These are phyloP conservation scores for Orchestia grillus DNA, from an alignment of 1,140 invertebrate genomes.

Conservation along the genomic window DNA sequence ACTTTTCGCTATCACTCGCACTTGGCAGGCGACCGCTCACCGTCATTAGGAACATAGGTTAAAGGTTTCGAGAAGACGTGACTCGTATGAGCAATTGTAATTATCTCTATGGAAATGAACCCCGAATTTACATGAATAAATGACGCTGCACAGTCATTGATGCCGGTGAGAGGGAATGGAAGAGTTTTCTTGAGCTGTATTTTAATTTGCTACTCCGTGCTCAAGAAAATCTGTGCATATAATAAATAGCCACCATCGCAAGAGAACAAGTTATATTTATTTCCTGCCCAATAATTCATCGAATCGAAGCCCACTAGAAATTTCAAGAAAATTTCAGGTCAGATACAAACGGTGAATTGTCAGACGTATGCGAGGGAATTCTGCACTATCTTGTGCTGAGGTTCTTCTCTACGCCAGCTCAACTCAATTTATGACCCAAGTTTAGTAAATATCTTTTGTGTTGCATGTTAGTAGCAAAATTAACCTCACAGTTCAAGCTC, in stretches of 20 bases:
- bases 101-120: slow-evolving; percentile 51
- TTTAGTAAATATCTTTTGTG: background rate
- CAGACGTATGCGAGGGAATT: background rate
- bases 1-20: background rate
- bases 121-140: slow-evolving; percentile 30
- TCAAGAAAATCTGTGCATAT: background rate
- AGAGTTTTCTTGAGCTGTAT: background rate
- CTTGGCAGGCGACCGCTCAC: background rate
- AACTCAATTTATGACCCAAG: background rate
- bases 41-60: slow-evolving; percentile 47
- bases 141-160: background rate
- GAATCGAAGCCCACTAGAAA: background rate
- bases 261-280: background rate
- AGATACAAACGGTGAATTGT: background rate
- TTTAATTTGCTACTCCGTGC: background rate
- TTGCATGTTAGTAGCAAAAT: background rate
- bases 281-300: background rate
- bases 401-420: background rate
- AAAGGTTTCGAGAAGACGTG: slow-evolving; percentile 14
- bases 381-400: background rate
- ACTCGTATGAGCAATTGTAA: slow-evolving; percentile 19
- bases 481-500: background rate
- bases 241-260: background rate
- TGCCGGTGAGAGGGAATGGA: background rate
- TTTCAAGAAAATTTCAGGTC: background rate